Conservation (phyloP, 2,113 vertebrate genomes). For the Euleptes europaea region DNA sequence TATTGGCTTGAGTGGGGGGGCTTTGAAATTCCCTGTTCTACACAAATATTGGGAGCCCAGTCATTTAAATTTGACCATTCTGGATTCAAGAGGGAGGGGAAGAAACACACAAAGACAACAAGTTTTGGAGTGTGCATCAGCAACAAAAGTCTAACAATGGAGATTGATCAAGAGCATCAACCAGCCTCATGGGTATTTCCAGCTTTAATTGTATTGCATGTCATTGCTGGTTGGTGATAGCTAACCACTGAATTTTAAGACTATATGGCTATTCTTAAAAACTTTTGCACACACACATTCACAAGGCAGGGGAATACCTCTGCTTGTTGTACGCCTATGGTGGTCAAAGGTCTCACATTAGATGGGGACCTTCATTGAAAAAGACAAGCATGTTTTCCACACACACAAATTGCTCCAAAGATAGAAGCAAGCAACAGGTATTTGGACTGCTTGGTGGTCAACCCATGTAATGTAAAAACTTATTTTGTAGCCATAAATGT, state of each 20-base stretch:
- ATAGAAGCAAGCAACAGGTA: not conserved
- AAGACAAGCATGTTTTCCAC: not conserved
- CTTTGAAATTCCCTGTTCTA: not conserved
- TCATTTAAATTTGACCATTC: not conserved
- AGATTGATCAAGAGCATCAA: not conserved
- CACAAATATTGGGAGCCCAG: not conserved
- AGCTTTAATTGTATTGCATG: not conserved
- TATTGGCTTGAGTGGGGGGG: too few relatives aligned
- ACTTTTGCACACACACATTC: not conserved
- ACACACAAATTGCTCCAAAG: not conserved
- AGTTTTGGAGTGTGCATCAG: too few relatives aligned
- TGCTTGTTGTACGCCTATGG: not conserved
- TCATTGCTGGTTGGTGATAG: not conserved
- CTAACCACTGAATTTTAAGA: not conserved
- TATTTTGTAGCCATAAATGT: not conserved
- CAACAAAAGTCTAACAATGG: not conserved
- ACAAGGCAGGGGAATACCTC: not conserved
- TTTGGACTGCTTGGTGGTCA: not conserved
- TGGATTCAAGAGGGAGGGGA: not conserved
- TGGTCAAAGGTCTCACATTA: not conserved
- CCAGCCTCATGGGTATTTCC: not conserved
- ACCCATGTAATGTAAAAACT: too few relatives aligned
- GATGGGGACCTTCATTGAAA: not conserved
- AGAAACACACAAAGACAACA: not conserved
- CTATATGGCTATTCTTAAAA: not conserved